These are phyloP conservation scores for Neodiprion fabricii DNA, from an alignment of 1,140 invertebrate species.

Conservation along the genomic window DNA sequence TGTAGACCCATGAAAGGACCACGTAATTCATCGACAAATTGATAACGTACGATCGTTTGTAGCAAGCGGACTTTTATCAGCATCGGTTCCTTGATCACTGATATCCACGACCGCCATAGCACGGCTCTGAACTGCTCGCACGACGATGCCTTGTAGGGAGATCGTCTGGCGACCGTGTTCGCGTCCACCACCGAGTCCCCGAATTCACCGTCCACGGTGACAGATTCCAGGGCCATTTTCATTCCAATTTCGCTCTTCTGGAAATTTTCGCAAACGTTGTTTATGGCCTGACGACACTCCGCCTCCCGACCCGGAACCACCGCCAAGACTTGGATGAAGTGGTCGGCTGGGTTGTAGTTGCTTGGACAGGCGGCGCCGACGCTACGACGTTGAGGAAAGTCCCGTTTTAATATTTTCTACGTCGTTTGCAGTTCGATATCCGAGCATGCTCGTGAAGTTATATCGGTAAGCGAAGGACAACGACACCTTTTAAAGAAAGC, in stretches of 20 bases:
- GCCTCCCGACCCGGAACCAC: slow-evolving; percentile 84
- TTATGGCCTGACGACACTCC: slow-evolving; percentile 75
- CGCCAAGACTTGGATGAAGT: slow-evolving; percentile 90
- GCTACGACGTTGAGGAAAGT: slow-evolving; percentile 54
- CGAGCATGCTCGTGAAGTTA: neutral
- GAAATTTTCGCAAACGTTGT: slow-evolving; percentile 81
- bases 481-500: slow-evolving; percentile 83
- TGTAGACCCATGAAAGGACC: neutral
- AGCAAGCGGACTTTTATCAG: slow-evolving; percentile 87
- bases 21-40: neutral
- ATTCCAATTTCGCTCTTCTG: slow-evolving; percentile 67
- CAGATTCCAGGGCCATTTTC: slow-evolving; percentile 64
- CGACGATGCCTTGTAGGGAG: slow-evolving; percentile 86
- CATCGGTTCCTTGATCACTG: slow-evolving; percentile 87
- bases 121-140: slow-evolving; percentile 87
- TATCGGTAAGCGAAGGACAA: slow-evolving; percentile 1
- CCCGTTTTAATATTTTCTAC: slow-evolving; percentile 15
- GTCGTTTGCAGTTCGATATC: neutral
- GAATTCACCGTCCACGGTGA: slow-evolving; percentile 51
- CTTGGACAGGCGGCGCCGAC: slow-evolving; percentile 78
- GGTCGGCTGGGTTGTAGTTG: slow-evolving; percentile 96
- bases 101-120: slow-evolving; percentile 89
- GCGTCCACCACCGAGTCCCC: slow-evolving; percentile 33
- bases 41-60: slow-evolving; percentile 82
- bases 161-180: slow-evolving; percentile 34